Evolutionary conservation across 2,888 invertebrate species (phyloP).

Genomic region (Trichogramma dendrolimi): DNA sequence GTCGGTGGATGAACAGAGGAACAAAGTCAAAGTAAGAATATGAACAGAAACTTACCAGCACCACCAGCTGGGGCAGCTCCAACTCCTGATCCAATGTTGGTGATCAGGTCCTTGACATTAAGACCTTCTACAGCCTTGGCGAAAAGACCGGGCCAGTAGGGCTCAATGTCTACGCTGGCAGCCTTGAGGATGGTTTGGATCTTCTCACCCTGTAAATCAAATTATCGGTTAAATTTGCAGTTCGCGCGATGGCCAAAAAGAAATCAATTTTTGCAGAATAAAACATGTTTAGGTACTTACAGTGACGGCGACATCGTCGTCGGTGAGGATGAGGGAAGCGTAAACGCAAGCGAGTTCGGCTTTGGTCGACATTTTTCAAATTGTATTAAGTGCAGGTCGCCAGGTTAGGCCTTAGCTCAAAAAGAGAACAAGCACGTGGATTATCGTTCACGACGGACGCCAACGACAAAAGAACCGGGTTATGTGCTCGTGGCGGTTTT

Average conservation of each 20-base stretch:
- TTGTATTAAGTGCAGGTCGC: too few relatives aligned
- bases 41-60: conserved; percentile 47
- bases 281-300: conserved; percentile 62
- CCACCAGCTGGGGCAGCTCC: conserved; percentile 78
- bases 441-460: too few relatives aligned
- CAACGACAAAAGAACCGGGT: too few relatives aligned
- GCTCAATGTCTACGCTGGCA: conserved; percentile 92
- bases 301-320: conserved; percentile 96
- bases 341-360: conserved; percentile 98
- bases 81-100: conserved; percentile 87
- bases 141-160: conserved; percentile 98
- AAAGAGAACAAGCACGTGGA: too few relatives aligned
- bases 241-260: background rate
- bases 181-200: conserved; percentile 95
- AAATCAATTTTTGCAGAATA: background rate
- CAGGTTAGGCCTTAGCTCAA: too few relatives aligned
- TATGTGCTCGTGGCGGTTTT: too few relatives aligned
- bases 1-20: conserved; percentile 47
- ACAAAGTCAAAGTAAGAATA: background rate
- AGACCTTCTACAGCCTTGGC: conserved; percentile 94
- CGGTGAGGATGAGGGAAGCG: conserved; percentile 89
- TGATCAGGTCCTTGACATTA: conserved; percentile 88
- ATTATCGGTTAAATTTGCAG: conserved; percentile 7
- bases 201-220: conserved; percentile 77
- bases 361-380: conserved; percentile 69